Conservation (phyloP, 2,113 vertebrate genomes). For the Hydrochoerus hydrochaeris region DNA sequence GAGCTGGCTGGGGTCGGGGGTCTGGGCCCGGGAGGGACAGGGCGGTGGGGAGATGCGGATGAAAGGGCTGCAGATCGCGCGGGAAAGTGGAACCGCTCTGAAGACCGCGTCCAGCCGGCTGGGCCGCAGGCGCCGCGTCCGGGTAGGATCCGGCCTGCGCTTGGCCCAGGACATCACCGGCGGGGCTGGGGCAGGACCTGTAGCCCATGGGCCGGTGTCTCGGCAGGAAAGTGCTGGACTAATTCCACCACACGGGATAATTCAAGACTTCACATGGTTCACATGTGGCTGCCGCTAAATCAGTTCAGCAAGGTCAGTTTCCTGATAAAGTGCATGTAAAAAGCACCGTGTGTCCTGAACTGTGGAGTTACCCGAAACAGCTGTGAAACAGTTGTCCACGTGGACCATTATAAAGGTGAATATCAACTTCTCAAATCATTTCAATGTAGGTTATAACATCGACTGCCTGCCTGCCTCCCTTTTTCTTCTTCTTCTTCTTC, state of each 20-base stretch:
- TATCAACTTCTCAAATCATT: background rate
- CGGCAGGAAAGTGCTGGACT: background rate
- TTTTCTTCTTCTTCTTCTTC: too few relatives aligned
- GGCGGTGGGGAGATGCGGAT: background rate
- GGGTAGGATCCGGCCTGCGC: background rate
- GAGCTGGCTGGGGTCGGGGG: background rate
- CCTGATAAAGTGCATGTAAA: background rate
- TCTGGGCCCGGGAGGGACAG: background rate
- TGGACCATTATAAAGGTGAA: background rate
- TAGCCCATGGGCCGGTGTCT: background rate
- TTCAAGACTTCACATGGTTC: background rate
- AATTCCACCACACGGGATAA: background rate
- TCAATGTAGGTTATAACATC: background rate
- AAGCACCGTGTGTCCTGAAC: background rate
- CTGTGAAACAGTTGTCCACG: background rate
- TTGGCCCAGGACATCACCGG: background rate
- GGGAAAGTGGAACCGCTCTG: background rate
- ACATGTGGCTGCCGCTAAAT: background rate
- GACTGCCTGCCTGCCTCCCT: background rate
- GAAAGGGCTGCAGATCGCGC: background rate
- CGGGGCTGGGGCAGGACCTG: background rate
- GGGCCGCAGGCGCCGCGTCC: background rate
- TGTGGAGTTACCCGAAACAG: background rate
- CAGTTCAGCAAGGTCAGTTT: constrained; percentile 32
- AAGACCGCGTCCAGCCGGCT: background rate